These are phyloP conservation scores for Orientallactaga sibirica DNA, from an alignment of 2,797 vertebrate species.

Conservation along the genomic window DNA sequence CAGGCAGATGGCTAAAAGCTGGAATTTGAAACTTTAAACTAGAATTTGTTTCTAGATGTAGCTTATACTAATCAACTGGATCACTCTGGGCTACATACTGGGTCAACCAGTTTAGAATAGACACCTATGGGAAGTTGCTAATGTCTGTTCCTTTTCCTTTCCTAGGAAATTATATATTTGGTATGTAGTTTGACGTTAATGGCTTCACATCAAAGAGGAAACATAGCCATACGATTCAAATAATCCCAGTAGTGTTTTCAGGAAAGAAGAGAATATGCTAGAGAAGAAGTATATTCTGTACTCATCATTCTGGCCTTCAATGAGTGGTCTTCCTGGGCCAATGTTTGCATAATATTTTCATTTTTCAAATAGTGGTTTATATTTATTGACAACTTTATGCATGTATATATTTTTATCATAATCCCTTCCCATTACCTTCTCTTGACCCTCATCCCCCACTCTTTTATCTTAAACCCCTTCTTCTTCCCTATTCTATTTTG, in stretches of 20 bases:
- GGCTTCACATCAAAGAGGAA: slow-evolving; percentile 10
- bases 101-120: neutral
- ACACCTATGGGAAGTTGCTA: neutral
- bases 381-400: too few relatives aligned
- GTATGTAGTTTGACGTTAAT: neutral
- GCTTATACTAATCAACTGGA: neutral
- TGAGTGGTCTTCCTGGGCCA: neutral
- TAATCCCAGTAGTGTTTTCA: neutral
- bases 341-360: neutral
- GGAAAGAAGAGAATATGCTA: slow-evolving; percentile 3
- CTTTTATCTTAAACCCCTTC: too few relatives aligned
- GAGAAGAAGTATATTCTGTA: neutral
- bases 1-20: slow-evolving; percentile 32
- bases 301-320: neutral
- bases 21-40: neutral
- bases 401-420: too few relatives aligned
- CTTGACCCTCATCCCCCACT: too few relatives aligned
- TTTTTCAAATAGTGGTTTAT: too few relatives aligned
- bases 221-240: slow-evolving; percentile 2
- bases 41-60: neutral
- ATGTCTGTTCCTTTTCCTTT: neutral
- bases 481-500: too few relatives aligned
- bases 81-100: neutral
- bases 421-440: too few relatives aligned
- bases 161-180: neutral